phyloP scores from a whole-genome alignment of 2,797 vertebrate species.

The Poecilia gillii region DNA sequence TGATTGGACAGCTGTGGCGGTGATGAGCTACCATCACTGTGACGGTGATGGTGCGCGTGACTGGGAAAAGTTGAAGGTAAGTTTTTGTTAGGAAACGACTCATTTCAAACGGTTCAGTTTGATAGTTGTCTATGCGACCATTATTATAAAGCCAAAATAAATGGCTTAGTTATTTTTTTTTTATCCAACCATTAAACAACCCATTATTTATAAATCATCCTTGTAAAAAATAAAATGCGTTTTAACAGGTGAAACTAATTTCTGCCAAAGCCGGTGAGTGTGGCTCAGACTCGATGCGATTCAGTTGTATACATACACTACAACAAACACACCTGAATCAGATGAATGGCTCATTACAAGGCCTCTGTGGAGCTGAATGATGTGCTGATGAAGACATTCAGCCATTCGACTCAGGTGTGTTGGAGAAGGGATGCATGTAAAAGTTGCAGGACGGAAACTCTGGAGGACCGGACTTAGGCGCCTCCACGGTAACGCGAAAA shows the following conservation, averaged over 20 bases:
- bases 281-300: background rate
- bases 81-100: background rate
- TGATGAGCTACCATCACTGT: no score
- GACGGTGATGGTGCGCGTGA: no score
- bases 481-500: background rate
- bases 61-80: background rate
- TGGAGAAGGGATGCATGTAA: background rate
- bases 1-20: background rate
- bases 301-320: background rate
- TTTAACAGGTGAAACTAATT: background rate
- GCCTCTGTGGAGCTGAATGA: background rate
- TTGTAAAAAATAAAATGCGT: background rate
- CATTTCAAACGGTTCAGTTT: background rate
- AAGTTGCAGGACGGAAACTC: background rate
- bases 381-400: background rate
- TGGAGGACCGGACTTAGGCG: background rate
- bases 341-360: background rate
- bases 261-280: background rate
- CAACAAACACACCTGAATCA: background rate
- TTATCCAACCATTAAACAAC: background rate
- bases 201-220: background rate
- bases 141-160: background rate
- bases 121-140: background rate
- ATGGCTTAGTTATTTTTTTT: background rate
- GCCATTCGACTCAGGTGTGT: background rate